A percentile compares a stretch with the other conserved stretches of the same genome.
These are phyloP conservation scores for Pandion haliaetus DNA, from an alignment of 2,113 vertebrate species.

Conservation along the genomic window DNA sequence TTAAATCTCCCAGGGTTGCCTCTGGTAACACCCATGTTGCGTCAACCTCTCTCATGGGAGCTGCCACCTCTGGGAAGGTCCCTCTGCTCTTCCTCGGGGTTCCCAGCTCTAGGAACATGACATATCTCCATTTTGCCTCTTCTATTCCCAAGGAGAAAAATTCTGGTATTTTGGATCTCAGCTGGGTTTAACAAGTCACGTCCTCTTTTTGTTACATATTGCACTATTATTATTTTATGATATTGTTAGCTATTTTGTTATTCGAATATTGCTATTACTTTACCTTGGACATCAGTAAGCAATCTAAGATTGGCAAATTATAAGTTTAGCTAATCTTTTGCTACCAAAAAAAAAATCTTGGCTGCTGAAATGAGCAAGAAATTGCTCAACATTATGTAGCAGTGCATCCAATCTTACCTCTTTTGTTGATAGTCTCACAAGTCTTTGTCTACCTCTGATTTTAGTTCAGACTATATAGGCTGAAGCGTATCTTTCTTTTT, in stretches of 20 bases:
- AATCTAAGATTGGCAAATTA: not conserved
- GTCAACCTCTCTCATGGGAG: too few relatives aligned
- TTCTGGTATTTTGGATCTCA: not conserved
- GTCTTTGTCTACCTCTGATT: not conserved
- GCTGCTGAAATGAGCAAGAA: not conserved
- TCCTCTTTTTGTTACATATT: not conserved
- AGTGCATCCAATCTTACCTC: not conserved
- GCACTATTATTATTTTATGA: not conserved
- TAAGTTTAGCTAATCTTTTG: not conserved
- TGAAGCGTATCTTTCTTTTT: not conserved
- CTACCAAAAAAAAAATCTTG: not conserved
- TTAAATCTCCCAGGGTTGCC: too few relatives aligned
- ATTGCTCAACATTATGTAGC: not conserved
- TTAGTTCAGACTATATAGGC: not conserved
- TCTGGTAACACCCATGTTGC: too few relatives aligned
- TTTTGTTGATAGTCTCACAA: not conserved
- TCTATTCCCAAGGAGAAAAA: not conserved
- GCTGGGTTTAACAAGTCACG: not conserved
- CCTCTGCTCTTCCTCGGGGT: too few relatives aligned
- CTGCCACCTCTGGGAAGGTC: too few relatives aligned
- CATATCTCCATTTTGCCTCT: not conserved
- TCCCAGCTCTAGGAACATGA: too few relatives aligned
- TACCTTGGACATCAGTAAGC: not conserved
- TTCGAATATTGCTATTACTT: not conserved
- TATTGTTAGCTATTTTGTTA: not conserved